Percentiles rank a stretch among this genome's conserved stretches.
These are phyloP conservation scores for Argynnis bischoffii DNA, from an alignment of 2,888 invertebrate genomes.

Conservation along the genomic window DNA sequence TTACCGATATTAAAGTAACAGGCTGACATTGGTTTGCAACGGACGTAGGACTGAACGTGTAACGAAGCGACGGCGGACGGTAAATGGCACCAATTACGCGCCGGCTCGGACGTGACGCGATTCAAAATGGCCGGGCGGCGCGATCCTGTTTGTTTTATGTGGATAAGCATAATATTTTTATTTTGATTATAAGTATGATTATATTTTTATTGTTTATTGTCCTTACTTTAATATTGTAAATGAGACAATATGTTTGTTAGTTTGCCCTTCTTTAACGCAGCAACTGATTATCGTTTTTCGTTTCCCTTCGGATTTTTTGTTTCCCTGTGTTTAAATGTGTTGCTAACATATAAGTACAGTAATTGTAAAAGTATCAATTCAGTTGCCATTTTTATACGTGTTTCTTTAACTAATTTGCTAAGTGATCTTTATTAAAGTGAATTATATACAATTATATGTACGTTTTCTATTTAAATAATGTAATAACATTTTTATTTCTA, in stretches of 20 bases:
- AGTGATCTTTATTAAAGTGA: too few relatives aligned
- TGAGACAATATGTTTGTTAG: not conserved
- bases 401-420: too few relatives aligned
- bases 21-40: conserved; percentile 47
- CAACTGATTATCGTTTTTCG: too few relatives aligned
- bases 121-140: conserved; percentile 58
- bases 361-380: too few relatives aligned
- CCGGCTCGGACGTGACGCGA: conserved; percentile 74
- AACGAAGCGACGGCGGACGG: conserved; percentile 62
- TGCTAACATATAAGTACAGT: too few relatives aligned
- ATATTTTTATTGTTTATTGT: not conserved
- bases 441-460: too few relatives aligned
- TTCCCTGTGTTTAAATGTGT: too few relatives aligned
- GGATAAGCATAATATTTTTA: conserved; percentile 47
- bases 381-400: too few relatives aligned
- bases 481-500: too few relatives aligned
- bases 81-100: conserved; percentile 79
- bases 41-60: conserved; percentile 49
- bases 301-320: too few relatives aligned
- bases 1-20: conserved; percentile 22
- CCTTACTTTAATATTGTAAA: not conserved
- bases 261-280: too few relatives aligned
- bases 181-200: not conserved
- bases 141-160: conserved; percentile 44
- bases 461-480: too few relatives aligned